Conservation (phyloP, 1,140 invertebrate species). For the Plutomurus gul region DNA sequence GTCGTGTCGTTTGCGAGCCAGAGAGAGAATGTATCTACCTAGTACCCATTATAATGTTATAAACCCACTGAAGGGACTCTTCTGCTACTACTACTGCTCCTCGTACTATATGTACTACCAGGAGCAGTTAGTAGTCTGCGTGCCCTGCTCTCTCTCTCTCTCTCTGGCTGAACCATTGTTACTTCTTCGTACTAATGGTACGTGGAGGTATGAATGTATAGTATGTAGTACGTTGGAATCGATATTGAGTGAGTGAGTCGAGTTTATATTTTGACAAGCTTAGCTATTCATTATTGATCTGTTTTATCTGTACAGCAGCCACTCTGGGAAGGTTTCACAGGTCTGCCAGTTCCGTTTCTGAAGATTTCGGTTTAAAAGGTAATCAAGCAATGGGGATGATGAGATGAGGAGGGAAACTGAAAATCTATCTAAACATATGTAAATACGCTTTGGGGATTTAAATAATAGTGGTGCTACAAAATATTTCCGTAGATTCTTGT, state of each 20-base stretch:
- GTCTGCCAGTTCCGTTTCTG: slow-evolving; percentile 34
- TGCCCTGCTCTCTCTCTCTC: neutral
- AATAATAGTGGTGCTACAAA: too few species aligned
- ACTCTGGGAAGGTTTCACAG: slow-evolving; percentile 43
- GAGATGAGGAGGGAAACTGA: too few species aligned
- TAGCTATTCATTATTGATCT: slow-evolving; percentile 26
- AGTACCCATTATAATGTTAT: too few species aligned
- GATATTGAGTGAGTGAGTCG: slow-evolving; percentile 19
- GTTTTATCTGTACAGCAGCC: slow-evolving; percentile 29
- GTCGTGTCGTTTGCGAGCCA: neutral
- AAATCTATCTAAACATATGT: too few species aligned
- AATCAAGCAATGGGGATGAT: too few species aligned
- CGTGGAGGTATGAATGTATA: neutral
- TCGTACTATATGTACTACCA: too few species aligned
- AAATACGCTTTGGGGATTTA: too few species aligned
- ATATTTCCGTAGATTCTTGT: too few species aligned
- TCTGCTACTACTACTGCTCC: too few species aligned
- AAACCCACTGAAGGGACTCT: too few species aligned
- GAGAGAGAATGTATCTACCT: too few species aligned
- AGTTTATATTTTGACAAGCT: slow-evolving; percentile 28
- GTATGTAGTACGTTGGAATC: neutral
- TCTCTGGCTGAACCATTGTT: neutral
- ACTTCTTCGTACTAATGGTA: neutral
- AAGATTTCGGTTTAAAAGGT: slow-evolving; percentile 54
- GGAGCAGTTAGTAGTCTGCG: too few species aligned